These are phyloP conservation scores for Cephus cinctus DNA, from an alignment of 1,140 invertebrate species.

Conservation along the genomic window DNA sequence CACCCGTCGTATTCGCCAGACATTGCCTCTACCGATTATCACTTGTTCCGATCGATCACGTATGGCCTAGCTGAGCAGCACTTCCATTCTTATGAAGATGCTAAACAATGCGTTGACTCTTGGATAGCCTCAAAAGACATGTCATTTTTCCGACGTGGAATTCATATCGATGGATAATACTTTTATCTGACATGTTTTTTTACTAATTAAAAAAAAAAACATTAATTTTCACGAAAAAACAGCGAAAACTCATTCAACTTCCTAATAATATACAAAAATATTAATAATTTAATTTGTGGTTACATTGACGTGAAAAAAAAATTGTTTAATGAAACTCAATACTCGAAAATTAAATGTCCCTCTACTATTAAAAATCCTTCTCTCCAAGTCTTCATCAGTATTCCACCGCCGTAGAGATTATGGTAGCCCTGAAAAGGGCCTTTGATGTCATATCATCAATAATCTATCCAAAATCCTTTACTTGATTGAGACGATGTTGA, in stretches of 20 bases:
- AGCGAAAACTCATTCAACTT: slow-evolving; percentile 9
- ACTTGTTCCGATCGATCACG: slow-evolving; percentile 18
- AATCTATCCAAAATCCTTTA: no score
- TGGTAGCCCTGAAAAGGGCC: no score
- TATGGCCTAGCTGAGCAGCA: slow-evolving; percentile 14
- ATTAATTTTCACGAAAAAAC: slow-evolving; percentile 12
- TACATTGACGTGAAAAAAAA: no score
- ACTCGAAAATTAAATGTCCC: no score
- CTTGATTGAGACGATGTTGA: no score
- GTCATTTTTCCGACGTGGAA: slow-evolving; percentile 19
- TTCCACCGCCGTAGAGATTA: no score
- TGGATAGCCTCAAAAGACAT: slow-evolving; percentile 25
- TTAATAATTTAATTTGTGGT: no score
- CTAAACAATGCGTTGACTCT: slow-evolving; percentile 22
- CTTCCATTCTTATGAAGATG: slow-evolving; percentile 21
- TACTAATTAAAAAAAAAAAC: slow-evolving; percentile 17
- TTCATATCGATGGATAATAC: slow-evolving; percentile 21
- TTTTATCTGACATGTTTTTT: slow-evolving; percentile 17
- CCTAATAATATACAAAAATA: slow-evolving; percentile 11
- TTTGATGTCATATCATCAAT: no score
- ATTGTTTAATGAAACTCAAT: no score
- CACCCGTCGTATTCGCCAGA: slow-evolving; percentile 31
- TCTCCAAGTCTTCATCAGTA: no score
- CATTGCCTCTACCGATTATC: slow-evolving; percentile 26
- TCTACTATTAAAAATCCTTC: no score